Evolutionary conservation across 2,797 vertebrate genomes (phyloP), one percentile per base, ranked within the genome.

Genomic region (Tenualosa ilisha): DNA sequence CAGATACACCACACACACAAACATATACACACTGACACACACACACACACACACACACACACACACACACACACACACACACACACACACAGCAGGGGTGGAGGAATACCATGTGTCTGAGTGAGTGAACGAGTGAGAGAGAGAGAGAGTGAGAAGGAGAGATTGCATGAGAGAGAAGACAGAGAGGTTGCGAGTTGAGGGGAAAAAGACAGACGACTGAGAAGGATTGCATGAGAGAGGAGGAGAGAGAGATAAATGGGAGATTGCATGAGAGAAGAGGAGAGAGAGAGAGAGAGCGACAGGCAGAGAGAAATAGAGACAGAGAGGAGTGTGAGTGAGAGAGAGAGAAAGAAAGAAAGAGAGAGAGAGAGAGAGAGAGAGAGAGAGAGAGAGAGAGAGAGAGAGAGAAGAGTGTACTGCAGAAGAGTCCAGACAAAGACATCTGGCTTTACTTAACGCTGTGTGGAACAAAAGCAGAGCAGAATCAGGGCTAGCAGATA

Each of bases 371-470:
- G 17, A 75, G 46, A 43, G 68, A 43, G 17, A 59, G 51, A 54
- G 51, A 46, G 3, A 13, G 53, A 54, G 3, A 54, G 86, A 72
- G 84, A 68, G 85, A 86, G 24, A 49, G 54, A 56, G 15, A 40
- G 49, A 63, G 17, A 75, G 46, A 43, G 68, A 43, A 17, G 68
- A 31, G 12, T 75, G 68, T 40, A 40, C 68, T 75, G 56, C 56
- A 86, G 56, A 59, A 31, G 31, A 31, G 86, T 85, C 88, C 89
- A 87, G 85, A 86, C 88, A 84, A 85, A 86, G 84, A 89, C 88
- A 90, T 90, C 87, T 89, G 89, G 88, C 84, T 89, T 90, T 87
- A 88, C 86, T 89, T 90, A 89, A 90, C 88, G 86, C 86, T 85
- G 85, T 63, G 86, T 85, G 84, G 87, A 88, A 84, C 81, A 89